Percentiles rank a stretch among this genome's conserved stretches.
These are phyloP conservation scores for Paradoxurus hermaphroditus DNA, from an alignment of 2,113 vertebrate species.

Conservation along the genomic window DNA sequence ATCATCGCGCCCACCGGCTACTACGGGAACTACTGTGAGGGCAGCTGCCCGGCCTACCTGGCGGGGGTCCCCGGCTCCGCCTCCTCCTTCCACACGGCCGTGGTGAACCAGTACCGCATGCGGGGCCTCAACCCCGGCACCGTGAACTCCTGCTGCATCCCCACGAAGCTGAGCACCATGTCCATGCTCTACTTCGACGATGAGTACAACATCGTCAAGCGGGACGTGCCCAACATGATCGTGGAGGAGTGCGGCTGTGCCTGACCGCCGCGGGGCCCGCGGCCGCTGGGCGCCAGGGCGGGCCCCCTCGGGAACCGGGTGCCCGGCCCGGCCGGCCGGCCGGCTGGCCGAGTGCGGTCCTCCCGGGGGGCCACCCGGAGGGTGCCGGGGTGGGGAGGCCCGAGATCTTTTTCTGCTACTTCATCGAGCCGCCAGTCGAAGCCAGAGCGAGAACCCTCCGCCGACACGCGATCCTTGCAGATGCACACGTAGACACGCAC, in stretches of 20 bases:
- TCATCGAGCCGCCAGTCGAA: constrained; percentile 64
- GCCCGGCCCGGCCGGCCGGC: no score
- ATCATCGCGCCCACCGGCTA: constrained; percentile 99
- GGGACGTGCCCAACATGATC: constrained; percentile 99
- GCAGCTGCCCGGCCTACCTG: constrained; percentile 98
- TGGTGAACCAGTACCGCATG: constrained; percentile 99
- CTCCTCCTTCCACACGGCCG: constrained; percentile 98
- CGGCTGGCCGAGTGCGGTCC: constrained; percentile 10
- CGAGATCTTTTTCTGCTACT: constrained; percentile 77
- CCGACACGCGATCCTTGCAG: constrained; percentile 79
- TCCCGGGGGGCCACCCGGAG: constrained; percentile 52
- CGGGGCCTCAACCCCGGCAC: constrained; percentile 96
- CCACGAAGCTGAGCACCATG: constrained; percentile 99
- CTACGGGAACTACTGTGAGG: constrained; percentile 99
- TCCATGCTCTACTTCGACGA: constrained; percentile 99
- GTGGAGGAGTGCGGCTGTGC: constrained; percentile 99
- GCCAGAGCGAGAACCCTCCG: constrained; percentile 53
- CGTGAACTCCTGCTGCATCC: constrained; percentile 99
- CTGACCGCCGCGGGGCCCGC: constrained; percentile 82
- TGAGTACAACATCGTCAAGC: constrained; percentile 99
- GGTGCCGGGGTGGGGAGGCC: constrained; percentile 80
- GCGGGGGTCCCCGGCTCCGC: constrained; percentile 96
- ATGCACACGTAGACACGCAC: constrained; percentile 66
- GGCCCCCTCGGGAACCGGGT: constrained; percentile 76
- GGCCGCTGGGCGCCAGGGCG: constrained; percentile 51